Evolutionary conservation across 2,113 vertebrate genomes (phyloP).

Genomic region (Psephotus haematonotus): DNA sequence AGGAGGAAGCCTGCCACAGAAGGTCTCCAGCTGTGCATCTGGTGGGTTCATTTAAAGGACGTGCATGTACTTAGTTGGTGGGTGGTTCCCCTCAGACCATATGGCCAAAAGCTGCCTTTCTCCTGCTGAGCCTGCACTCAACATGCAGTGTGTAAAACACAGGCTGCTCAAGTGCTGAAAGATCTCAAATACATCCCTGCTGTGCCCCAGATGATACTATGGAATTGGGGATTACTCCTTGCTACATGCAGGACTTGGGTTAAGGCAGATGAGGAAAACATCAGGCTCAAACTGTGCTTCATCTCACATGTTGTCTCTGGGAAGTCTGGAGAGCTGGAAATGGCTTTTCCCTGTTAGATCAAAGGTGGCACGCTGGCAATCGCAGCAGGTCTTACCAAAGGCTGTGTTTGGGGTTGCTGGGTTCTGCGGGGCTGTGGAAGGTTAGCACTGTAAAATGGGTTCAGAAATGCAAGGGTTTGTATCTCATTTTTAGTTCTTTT

Average conservation of each 20-base stretch:
- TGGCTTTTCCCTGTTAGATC: neutral
- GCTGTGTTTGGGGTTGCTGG: neutral
- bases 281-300: neutral
- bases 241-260: neutral
- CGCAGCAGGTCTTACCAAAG: neutral
- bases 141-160: neutral
- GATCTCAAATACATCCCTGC: neutral
- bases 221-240: neutral
- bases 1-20: neutral
- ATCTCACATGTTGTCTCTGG: neutral
- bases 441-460: fast-evolving
- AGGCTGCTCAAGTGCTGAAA: neutral
- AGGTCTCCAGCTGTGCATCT: neutral
- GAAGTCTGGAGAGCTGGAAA: neutral
- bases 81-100: neutral
- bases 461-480: neutral
- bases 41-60: neutral
- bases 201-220: neutral
- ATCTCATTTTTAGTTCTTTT: neutral
- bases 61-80: neutral
- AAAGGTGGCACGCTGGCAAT: neutral
- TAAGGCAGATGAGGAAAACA: neutral
- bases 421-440: neutral
- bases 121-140: neutral
- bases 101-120: neutral